Conservation (phyloP, 2,888 invertebrate genomes). For the Callimorpha dominula region DNA sequence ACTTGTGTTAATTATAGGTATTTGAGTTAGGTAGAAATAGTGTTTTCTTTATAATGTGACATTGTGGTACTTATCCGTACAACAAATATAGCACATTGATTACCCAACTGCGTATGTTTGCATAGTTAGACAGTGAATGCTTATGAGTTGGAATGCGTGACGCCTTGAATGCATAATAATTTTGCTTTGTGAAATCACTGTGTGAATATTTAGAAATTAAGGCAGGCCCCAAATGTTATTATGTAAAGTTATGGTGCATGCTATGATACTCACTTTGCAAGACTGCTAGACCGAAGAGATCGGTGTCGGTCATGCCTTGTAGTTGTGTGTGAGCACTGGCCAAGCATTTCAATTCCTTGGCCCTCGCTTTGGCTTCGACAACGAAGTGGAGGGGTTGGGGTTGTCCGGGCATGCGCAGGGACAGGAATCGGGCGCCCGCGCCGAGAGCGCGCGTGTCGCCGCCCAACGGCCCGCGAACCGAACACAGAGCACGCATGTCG, state of each 20-base stretch:
- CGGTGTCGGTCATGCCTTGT: slow-evolving; percentile 94
- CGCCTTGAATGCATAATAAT: slow-evolving; percentile 63
- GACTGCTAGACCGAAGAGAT: slow-evolving; percentile 94
- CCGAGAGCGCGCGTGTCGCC: slow-evolving; percentile 90
- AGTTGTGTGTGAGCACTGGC: slow-evolving; percentile 93
- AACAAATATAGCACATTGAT: slow-evolving; percentile 62
- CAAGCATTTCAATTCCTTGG: slow-evolving; percentile 93
- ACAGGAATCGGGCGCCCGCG: slow-evolving; percentile 88
- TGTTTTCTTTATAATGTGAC: slow-evolving; percentile 35
- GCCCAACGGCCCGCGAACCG: slow-evolving; percentile 94
- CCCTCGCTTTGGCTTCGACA: slow-evolving; percentile 93
- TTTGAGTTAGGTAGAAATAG: background rate
- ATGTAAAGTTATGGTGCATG: slow-evolving; percentile 22
- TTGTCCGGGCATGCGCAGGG: slow-evolving; percentile 88
- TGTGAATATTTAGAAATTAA: slow-evolving; percentile 50
- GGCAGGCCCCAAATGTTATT: slow-evolving; percentile 37
- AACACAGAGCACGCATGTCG: slow-evolving; percentile 92
- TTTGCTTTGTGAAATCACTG: slow-evolving; percentile 62
- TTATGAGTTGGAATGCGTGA: slow-evolving; percentile 61
- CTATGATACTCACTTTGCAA: slow-evolving; percentile 89
- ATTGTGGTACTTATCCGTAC: slow-evolving; percentile 54
- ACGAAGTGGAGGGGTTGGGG: slow-evolving; percentile 83
- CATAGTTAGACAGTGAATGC: slow-evolving; percentile 59
- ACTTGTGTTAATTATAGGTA: background rate
- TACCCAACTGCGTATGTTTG: slow-evolving; percentile 65